These are phyloP conservation scores for pig (Sus scrofa) DNA, from an alignment of 2,113 vertebrate genomes.

Conservation along the genomic window T2T-Sscrofa CM000813.6:106099001-106099500, in stretches of 20 bases:
- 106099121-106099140: background rate
- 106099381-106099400: background rate
- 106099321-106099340: background rate
- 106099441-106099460: background rate
- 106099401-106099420: background rate
- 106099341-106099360: background rate
- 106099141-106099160: background rate
- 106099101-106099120: background rate
- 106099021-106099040: background rate
- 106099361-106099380: background rate
- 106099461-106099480: background rate
- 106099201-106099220: background rate
- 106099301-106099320: conserved; percentile 55
- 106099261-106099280: background rate
- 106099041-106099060: background rate
- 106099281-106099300: background rate
- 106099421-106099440: too few relatives aligned
- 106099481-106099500: background rate
- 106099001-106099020: background rate
- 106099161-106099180: background rate
- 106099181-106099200: background rate
- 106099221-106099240: background rate
- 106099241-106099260: background rate
- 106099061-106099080: background rate
- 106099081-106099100: background rate